Percentiles rank a stretch among this genome's conserved stretches.
Evolutionary conservation across 64 coral and sea anemone species (phyloP).

Genomic region (Orbicella faveolata): DNA sequence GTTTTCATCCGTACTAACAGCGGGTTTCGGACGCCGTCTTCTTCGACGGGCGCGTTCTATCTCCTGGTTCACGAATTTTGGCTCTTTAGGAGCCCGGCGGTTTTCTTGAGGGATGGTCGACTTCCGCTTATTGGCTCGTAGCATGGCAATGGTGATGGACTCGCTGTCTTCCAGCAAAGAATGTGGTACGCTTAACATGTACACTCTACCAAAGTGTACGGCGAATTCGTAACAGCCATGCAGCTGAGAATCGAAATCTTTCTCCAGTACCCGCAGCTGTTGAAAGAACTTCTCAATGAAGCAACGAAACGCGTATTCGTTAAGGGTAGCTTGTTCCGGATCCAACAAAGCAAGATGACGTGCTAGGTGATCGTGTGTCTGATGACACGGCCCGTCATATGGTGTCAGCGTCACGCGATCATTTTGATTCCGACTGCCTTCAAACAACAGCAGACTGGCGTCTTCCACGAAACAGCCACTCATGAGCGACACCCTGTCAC

Average conservation of each 20-base stretch:
- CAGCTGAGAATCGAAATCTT: conserved; percentile 60
- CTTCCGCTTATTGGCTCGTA: conserved; percentile 50
- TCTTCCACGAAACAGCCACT: conserved; percentile 83
- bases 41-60: neutral
- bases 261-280: conserved; percentile 50
- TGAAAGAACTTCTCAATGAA: conserved; percentile 71
- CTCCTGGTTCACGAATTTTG: neutral
- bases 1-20: neutral
- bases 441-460: conserved; percentile 83
- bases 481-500: conserved; percentile 73
- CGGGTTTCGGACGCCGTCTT: neutral
- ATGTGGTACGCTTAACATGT: conserved; percentile 83
- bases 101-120: neutral
- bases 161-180: conserved; percentile 82
- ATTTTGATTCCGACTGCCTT: conserved; percentile 49
- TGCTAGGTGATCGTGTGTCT: conserved; percentile 26
- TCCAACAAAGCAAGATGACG: conserved; percentile 29
- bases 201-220: conserved; percentile 95
- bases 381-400: conserved; percentile 37
- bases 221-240: conserved; percentile 79
- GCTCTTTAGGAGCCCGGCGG: neutral
- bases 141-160: conserved; percentile 71
- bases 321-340: neutral
- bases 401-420: conserved; percentile 45
- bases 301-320: neutral